These are phyloP conservation scores for Anneissia japonica DNA, from an alignment of 35 echinoderm and acorn worm genomes.

Conservation along the genomic window DNA sequence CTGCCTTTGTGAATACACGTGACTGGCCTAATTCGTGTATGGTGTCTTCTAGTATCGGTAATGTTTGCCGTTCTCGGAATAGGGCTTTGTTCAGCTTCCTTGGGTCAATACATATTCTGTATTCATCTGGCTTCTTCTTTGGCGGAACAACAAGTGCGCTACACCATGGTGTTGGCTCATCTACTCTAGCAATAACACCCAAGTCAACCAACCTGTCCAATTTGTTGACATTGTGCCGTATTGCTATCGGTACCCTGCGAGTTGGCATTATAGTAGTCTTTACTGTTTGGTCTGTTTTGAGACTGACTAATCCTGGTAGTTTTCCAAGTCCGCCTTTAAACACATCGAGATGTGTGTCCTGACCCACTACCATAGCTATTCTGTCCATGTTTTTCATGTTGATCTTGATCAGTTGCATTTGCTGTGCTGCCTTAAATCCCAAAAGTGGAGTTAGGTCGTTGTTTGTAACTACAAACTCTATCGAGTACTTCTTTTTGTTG, in stretches of 20 bases:
- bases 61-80: slow-evolving; percentile 2
- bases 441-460: slow-evolving; percentile 4
- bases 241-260: slow-evolving; percentile 20
- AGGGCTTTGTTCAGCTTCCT: slow-evolving; percentile 27
- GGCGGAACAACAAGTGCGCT: background rate
- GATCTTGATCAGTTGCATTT: slow-evolving; percentile 12
- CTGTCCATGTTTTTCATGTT: background rate
- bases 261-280: slow-evolving; percentile 7
- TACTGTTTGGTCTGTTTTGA: background rate
- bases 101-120: slow-evolving; percentile 23
- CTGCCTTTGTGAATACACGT: slow-evolving; percentile 32
- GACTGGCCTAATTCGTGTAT: slow-evolving; percentile 27
- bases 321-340: slow-evolving; percentile 5
- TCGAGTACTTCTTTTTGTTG: slow-evolving; percentile 11
- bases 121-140: slow-evolving; percentile 21
- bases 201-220: slow-evolving; percentile 13
- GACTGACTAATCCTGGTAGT: background rate
- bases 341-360: background rate
- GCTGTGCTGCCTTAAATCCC: slow-evolving; percentile 2
- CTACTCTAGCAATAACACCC: slow-evolving; percentile 11
- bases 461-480: slow-evolving; percentile 27
- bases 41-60: slow-evolving; percentile 20
- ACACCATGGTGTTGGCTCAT: slow-evolving; percentile 34
- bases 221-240: slow-evolving; percentile 11
- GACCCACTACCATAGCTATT: background rate